These are phyloP conservation scores for Notolabrus celidotus DNA, from an alignment of 2,797 vertebrate species.

Conservation along the genomic window DNA sequence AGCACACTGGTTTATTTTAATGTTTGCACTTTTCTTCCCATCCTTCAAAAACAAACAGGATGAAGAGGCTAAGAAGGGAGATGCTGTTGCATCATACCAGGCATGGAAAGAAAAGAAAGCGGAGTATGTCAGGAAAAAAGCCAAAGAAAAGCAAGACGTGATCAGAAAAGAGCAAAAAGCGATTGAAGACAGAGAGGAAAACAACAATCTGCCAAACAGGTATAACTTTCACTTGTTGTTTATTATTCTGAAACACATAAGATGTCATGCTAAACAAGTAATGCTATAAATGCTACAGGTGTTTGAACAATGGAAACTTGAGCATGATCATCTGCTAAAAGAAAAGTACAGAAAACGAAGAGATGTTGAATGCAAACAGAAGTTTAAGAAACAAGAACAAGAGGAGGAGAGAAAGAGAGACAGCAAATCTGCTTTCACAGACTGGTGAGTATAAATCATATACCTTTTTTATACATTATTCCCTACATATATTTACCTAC, in stretches of 20 bases:
- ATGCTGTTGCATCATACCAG: slow-evolving; percentile 89
- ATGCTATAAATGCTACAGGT: slow-evolving; percentile 79
- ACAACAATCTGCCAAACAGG: slow-evolving; percentile 87
- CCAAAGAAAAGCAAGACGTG: slow-evolving; percentile 81
- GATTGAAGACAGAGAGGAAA: slow-evolving; percentile 83
- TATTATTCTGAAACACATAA: not conserved
- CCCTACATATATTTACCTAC: too few species aligned
- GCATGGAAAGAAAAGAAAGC: slow-evolving; percentile 94
- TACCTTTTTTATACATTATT: not conserved
- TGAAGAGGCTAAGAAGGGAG: slow-evolving; percentile 86
- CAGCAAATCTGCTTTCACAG: slow-evolving; percentile 85
- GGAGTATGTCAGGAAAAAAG: slow-evolving; percentile 83
- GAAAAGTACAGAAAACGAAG: slow-evolving; percentile 85
- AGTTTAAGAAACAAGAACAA: slow-evolving; percentile 83
- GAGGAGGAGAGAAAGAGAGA: slow-evolving; percentile 86
- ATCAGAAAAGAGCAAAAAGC: slow-evolving; percentile 82
- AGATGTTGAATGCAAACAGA: slow-evolving; percentile 83
- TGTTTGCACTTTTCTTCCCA: not conserved
- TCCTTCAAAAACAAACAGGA: slow-evolving; percentile 78
- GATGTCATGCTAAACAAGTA: not conserved
- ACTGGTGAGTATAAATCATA: slow-evolving; percentile 85
- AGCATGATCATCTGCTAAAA: slow-evolving; percentile 85
- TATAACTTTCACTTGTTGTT: slow-evolving; percentile 41
- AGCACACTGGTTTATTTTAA: not conserved
- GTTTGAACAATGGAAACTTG: slow-evolving; percentile 94